A percentile compares a stretch with the other conserved stretches of the same genome.
Conservation (phyloP, 2,888 invertebrate species). For the Iphiclides podalirius region DNA sequence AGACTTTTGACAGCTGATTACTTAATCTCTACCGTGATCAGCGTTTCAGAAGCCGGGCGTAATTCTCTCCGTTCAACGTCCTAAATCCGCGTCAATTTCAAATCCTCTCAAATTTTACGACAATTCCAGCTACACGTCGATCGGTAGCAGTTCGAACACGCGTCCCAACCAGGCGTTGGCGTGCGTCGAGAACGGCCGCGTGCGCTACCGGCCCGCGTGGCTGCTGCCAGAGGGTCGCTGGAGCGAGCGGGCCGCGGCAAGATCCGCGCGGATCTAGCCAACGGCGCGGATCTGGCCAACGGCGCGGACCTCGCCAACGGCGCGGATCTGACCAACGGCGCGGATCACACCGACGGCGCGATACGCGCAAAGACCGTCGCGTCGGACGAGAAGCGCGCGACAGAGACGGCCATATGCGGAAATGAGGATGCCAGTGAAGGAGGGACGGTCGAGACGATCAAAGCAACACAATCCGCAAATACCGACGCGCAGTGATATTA, state of each 20-base stretch:
- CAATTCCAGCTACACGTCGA: conserved; percentile 90
- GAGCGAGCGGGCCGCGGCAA: conserved; percentile 82
- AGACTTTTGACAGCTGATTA: no score
- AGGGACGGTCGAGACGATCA: no score
- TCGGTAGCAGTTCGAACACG: conserved; percentile 91
- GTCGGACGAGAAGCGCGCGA: no score
- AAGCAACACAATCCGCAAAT: no score
- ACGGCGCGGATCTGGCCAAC: background rate
- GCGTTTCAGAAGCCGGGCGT: no score
- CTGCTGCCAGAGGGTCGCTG: conserved; percentile 76
- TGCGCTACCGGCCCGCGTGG: conserved; percentile 87
- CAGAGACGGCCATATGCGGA: no score
- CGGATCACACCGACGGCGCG: background rate
- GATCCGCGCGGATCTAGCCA: background rate
- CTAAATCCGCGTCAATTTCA: no score
- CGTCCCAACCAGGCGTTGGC: conserved; percentile 87
- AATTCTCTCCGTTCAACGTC: no score
- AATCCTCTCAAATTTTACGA: no score
- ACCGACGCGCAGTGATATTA: conserved; percentile 1
- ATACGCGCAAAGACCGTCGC: no score
- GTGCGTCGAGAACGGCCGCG: conserved; percentile 65
- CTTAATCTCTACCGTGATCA: no score
- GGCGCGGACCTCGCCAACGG: background rate
- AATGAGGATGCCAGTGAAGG: no score
- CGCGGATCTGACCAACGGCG: background rate